These are phyloP conservation scores for Malacosoma neustria DNA, from an alignment of 2,888 invertebrate genomes.

Conservation along the genomic window DNA sequence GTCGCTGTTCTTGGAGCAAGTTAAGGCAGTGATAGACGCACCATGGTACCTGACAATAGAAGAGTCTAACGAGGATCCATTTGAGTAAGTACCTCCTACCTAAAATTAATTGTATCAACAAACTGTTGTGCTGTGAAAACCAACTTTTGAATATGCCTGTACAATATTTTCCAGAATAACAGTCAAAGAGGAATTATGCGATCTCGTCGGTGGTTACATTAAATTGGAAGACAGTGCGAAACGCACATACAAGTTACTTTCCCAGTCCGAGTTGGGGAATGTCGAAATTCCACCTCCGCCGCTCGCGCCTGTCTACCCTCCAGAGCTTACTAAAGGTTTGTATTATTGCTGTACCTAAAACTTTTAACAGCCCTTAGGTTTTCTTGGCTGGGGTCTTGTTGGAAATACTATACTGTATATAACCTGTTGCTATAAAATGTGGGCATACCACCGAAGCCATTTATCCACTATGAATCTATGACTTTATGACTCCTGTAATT, in stretches of 20 bases:
- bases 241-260: slow-evolving; percentile 37
- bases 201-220: slow-evolving; percentile 51
- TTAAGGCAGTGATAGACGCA: slow-evolving; percentile 32
- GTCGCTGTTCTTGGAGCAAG: slow-evolving; percentile 36
- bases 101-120: too few relatives aligned
- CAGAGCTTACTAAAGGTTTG: slow-evolving; percentile 55
- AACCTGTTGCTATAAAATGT: too few relatives aligned
- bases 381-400: too few relatives aligned
- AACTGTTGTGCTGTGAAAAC: too few relatives aligned
- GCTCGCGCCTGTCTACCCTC: slow-evolving; percentile 39
- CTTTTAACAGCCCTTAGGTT: too few relatives aligned
- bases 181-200: slow-evolving; percentile 48
- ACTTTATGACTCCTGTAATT: too few relatives aligned
- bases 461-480: too few relatives aligned
- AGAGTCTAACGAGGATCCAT: slow-evolving; percentile 24
- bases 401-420: too few relatives aligned
- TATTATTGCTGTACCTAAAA: too few relatives aligned
- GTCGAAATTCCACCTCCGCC: slow-evolving; percentile 57
- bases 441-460: too few relatives aligned
- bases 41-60: slow-evolving; percentile 53
- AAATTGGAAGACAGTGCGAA: slow-evolving; percentile 43
- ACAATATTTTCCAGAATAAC: slow-evolving; percentile 38
- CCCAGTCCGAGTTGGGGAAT: slow-evolving; percentile 39
- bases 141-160: too few relatives aligned
- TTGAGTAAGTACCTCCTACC: slow-evolving; percentile 50